Evolutionary conservation across 2,888 invertebrate species (phyloP).

Genomic region (Sericinus montela): DNA sequence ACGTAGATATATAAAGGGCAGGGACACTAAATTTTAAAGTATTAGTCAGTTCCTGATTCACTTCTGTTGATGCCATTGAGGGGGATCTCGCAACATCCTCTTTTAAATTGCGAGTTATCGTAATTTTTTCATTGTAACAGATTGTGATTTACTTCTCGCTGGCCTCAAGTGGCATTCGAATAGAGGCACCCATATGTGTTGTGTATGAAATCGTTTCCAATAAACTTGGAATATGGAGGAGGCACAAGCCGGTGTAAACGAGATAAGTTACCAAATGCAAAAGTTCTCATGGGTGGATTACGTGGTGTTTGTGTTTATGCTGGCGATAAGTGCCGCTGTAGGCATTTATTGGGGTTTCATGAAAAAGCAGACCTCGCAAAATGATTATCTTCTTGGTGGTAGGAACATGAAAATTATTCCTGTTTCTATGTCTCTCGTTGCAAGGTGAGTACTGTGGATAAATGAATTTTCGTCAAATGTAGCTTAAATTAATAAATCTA

Average conservation of each 20-base stretch:
- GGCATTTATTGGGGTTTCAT: conserved; percentile 91
- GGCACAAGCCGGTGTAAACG: conserved; percentile 56
- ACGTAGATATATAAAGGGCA: no score
- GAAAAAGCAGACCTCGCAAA: conserved; percentile 80
- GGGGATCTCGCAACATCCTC: conserved; percentile 78
- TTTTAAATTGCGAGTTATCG: conserved; percentile 78
- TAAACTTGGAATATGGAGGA: conserved; percentile 42
- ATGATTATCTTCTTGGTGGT: conserved; percentile 89
- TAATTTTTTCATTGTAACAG: conserved; percentile 77
- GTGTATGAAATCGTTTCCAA: conserved; percentile 24
- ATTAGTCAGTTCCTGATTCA: conserved; percentile 57
- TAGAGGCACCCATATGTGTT: conserved; percentile 42
- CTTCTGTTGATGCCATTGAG: conserved; percentile 48
- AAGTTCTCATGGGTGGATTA: conserved; percentile 87
- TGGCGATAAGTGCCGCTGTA: conserved; percentile 86
- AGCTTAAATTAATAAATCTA: no score
- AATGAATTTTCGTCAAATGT: no score
- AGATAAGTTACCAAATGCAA: conserved; percentile 76
- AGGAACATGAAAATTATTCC: conserved; percentile 90
- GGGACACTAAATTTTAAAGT: conserved; percentile 11
- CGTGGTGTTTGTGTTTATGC: conserved; percentile 86
- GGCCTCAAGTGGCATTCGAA: conserved; percentile 44
- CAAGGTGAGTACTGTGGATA: conserved; percentile 77
- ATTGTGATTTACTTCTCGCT: conserved; percentile 54
- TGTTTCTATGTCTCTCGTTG: conserved; percentile 90